A percentile compares a stretch with the other conserved stretches of the same genome.
Conservation (phyloP, 2,888 invertebrate species). For the Lamproptera curius region DNA sequence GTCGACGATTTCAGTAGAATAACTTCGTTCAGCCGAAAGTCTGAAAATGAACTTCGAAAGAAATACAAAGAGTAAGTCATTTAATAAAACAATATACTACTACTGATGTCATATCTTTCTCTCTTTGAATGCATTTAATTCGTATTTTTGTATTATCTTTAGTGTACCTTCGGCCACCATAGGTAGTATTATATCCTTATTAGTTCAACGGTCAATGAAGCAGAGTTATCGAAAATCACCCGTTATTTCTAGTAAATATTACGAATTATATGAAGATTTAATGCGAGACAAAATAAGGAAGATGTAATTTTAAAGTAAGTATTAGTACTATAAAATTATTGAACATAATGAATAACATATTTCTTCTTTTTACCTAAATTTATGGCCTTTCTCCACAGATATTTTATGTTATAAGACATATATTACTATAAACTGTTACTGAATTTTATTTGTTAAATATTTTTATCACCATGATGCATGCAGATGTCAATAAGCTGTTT, state of each 20-base stretch:
- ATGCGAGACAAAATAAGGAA: constrained; percentile 64
- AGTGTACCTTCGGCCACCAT: constrained; percentile 80
- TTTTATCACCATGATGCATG: no score
- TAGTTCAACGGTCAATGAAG: constrained; percentile 82
- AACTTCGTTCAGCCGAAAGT: constrained; percentile 77
- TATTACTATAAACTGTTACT: no score
- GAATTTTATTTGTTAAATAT: no score
- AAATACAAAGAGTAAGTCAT: constrained; percentile 76
- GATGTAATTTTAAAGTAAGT: constrained; percentile 81
- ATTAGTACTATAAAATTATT: background rate
- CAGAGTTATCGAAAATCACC: constrained; percentile 79
- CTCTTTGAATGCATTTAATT: background rate
- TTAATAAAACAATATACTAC: no score
- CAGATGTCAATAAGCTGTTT: no score
- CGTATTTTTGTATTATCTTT: constrained; percentile 25
- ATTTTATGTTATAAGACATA: background rate
- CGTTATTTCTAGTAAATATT: constrained; percentile 74
- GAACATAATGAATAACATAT: background rate
- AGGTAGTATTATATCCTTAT: constrained; percentile 83
- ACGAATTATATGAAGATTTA: constrained; percentile 73
- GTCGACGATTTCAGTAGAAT: constrained; percentile 75
- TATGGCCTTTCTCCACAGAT: background rate
- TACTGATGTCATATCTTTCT: no score
- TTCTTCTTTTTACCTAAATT: background rate
- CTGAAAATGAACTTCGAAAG: constrained; percentile 76